Conservation (phyloP, 1,140 invertebrate species). For the Papilio polyxenes region DNA sequence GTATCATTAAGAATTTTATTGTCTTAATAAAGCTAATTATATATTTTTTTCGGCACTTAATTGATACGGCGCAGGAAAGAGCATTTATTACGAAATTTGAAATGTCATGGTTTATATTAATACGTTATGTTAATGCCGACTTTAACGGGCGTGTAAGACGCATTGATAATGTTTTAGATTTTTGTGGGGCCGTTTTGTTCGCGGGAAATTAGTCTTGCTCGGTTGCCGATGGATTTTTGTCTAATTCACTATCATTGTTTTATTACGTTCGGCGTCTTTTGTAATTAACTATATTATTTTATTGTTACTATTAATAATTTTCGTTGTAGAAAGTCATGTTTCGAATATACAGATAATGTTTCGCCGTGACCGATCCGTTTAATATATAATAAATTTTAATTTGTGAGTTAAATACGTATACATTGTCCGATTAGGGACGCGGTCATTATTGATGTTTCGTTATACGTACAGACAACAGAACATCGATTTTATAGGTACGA, state of each 20-base stretch:
- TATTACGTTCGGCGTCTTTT: conserved; percentile 50
- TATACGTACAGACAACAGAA: not conserved
- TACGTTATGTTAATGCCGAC: conserved; percentile 77
- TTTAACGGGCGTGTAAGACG: conserved; percentile 71
- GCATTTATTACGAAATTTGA: conserved; percentile 79
- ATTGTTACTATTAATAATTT: conserved; percentile 65
- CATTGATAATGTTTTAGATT: conserved; percentile 71
- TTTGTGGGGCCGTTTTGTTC: conserved; percentile 73
- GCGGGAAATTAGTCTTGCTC: conserved; percentile 76
- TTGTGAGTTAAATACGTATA: not conserved
- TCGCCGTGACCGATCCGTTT: conserved; percentile 7
- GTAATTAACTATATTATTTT: conserved; percentile 63
- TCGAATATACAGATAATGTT: conserved; percentile 19
- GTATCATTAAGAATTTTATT: conserved; percentile 80
- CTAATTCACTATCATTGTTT: conserved; percentile 66
- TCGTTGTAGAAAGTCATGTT: conserved; percentile 64
- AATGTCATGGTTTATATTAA: conserved; percentile 80
- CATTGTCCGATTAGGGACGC: conserved; percentile 7
- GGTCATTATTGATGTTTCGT: not conserved
- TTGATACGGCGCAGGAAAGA: conserved; percentile 76
- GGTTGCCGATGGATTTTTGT: conserved; percentile 70
- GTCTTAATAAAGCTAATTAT: conserved; percentile 80
- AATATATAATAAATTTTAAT: conserved; percentile 21
- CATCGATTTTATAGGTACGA: conserved; percentile 13
- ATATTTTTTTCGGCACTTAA: conserved; percentile 79